Conservation (phyloP, 2,797 vertebrate species). For the Arctocebus calabarensis region DNA sequence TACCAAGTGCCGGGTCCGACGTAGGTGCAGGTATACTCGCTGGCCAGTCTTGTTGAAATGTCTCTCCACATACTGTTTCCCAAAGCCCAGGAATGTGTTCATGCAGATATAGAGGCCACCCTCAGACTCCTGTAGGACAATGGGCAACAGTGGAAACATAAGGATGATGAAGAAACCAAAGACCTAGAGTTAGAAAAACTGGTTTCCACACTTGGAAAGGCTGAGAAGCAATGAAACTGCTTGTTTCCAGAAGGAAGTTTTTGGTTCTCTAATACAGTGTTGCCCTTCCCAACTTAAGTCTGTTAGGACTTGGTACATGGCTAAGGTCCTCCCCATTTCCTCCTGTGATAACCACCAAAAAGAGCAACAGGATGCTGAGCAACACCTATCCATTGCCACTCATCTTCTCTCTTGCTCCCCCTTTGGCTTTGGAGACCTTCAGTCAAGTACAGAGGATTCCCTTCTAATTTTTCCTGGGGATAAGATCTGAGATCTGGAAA, state of each 20-base stretch:
- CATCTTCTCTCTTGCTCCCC: neutral
- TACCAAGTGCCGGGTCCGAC: constrained; percentile 93
- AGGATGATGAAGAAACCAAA: constrained; percentile 8
- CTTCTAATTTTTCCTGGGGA: neutral
- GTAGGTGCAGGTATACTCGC: constrained; percentile 96
- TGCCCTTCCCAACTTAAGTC: neutral
- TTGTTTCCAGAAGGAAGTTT: neutral
- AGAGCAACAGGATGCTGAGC: neutral
- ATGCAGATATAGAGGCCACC: constrained; percentile 98
- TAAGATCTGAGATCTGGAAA: neutral
- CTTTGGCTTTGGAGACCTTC: neutral
- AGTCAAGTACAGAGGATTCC: neutral
- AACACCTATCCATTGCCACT: neutral
- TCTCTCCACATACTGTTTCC: constrained; percentile 95
- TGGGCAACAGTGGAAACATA: neutral
- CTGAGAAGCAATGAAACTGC: neutral
- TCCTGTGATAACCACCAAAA: neutral
- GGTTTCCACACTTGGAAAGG: neutral
- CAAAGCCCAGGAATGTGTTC: constrained; percentile 98
- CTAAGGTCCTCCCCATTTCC: neutral
- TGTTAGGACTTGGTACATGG: neutral
- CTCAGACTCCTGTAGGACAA: constrained; percentile 93
- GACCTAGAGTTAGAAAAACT: neutral
- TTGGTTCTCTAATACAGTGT: neutral
- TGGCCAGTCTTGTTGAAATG: constrained; percentile 95